Conservation (phyloP, 2,113 vertebrate genomes). For the Dasyurus viverrinus region DNA sequence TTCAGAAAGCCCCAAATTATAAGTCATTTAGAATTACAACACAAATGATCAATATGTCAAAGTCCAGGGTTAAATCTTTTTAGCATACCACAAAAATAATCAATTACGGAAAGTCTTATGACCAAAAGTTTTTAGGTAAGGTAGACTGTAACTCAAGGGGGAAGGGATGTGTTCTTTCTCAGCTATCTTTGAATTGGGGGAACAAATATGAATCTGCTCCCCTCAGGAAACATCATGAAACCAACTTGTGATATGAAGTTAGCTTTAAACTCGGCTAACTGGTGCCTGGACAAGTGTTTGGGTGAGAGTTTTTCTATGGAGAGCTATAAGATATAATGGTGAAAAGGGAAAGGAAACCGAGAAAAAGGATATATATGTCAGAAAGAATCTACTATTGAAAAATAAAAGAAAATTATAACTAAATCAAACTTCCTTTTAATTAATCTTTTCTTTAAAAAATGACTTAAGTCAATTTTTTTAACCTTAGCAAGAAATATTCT, state of each 20-base stretch:
- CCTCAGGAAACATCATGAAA: background rate
- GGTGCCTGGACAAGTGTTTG: background rate
- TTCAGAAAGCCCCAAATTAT: background rate
- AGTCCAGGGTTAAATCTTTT: background rate
- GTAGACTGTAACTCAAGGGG: background rate
- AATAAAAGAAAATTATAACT: background rate
- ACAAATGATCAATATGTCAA: background rate
- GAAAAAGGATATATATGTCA: background rate
- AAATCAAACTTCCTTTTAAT: background rate
- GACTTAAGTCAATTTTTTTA: background rate
- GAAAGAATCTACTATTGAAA: background rate
- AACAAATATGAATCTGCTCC: background rate
- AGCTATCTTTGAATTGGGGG: background rate
- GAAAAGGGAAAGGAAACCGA: background rate
- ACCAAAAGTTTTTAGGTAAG: background rate
- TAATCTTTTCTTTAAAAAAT: background rate
- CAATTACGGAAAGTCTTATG: background rate
- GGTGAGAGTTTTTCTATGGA: background rate
- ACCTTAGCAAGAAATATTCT: background rate
- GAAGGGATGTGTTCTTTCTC: background rate
- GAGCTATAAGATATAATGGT: background rate
- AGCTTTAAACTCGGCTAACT: background rate
- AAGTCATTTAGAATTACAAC: conserved; percentile 38
- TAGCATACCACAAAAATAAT: conserved; percentile 8
- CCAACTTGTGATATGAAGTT: background rate